Conservation (phyloP, 2,888 invertebrate genomes). For the Ichneumoninae sp. region DNA sequence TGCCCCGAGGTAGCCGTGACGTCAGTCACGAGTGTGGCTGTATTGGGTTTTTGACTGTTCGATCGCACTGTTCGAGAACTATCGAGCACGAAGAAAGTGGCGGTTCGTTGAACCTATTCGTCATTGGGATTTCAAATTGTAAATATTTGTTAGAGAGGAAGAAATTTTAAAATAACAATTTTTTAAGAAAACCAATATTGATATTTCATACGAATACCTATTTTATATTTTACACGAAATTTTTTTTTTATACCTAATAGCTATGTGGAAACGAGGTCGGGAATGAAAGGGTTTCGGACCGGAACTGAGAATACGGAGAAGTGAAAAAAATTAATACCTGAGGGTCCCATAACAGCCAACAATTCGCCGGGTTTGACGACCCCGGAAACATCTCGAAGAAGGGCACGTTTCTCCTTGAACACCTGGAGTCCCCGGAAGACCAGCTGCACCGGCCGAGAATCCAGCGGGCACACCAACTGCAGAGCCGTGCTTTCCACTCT, state of each 20-base stretch:
- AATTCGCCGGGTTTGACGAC: conserved; percentile 91
- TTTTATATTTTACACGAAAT: no score
- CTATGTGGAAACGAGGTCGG: not conserved
- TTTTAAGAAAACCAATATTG: not conserved
- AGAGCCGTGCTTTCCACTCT: conserved; percentile 87
- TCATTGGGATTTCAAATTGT: not conserved
- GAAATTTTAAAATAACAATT: not conserved
- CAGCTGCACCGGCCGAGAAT: conserved; percentile 88
- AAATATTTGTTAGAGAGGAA: not conserved
- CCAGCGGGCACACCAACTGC: conserved; percentile 87
- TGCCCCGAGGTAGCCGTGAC: conserved; percentile 32
- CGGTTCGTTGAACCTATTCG: conserved; percentile 10
- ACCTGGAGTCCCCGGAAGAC: conserved; percentile 88
- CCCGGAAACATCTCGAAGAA: conserved; percentile 90
- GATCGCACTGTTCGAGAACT: conserved; percentile 22
- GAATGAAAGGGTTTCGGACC: not conserved
- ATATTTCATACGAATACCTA: not conserved
- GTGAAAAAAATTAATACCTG: conserved; percentile 85
- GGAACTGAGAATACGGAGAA: conserved; percentile 3
- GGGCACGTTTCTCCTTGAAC: conserved; percentile 86
- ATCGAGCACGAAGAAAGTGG: conserved; percentile 35
- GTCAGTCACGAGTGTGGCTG: conserved; percentile 16
- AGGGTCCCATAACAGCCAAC: conserved; percentile 93
- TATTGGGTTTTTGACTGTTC: conserved; percentile 8
- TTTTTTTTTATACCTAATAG: not conserved